Evolutionary conservation across 1,140 invertebrate genomes (phyloP), one percentile per base, ranked within the genome.

Genomic region (Aphelenchoides avenae): DNA sequence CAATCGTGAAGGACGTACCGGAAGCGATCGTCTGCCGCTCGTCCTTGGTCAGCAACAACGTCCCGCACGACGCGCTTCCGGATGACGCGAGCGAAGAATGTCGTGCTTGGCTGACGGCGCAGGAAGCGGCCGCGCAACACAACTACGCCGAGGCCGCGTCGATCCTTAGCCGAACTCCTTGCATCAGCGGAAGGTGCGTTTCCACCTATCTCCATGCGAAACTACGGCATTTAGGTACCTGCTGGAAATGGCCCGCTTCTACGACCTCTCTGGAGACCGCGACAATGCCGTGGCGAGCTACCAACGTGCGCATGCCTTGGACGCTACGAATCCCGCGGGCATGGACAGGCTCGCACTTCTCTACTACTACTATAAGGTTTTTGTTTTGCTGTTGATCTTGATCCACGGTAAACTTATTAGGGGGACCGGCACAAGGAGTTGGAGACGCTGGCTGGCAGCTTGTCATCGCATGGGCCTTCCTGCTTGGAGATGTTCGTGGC

Each of bases 11-110:
- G 15, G 30, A 51, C 24, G 48, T 51, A 11, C 31, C 48, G 4
- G 48, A 51, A 51, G 48, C 48, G 15, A 7, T 51, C 13, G 22
- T 44, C 3, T 51, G 48, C 48, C 40, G 51, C 24, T 40, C 20
- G n/a, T 43, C 22, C 24, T 26, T 51, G n/a, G 40, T 26, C 29
- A 51, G 26, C n/a, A 9, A 26, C 5, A 51, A 15, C 11, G 5
- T 18, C 22, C 31, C 24, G n/a, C 31, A 51, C 13, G 30, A 51
- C 30, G 22, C 26, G 15, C 13, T n/a, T n/a, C n/a, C 15, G 7
- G n/a, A 27, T n/a, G 49, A n/a, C 24, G 15, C 30, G n/a, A 42
- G 48, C 31, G 20, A 51, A 9, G 48, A 51, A 24, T 43, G 31
- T 5, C n/a, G 30, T n/a, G 48, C 31, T 3, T 51, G 48, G 48